Base-by-base conservation (phyloP, 2,888 invertebrate species). In the Bhutanitis thaidina region DNA sequence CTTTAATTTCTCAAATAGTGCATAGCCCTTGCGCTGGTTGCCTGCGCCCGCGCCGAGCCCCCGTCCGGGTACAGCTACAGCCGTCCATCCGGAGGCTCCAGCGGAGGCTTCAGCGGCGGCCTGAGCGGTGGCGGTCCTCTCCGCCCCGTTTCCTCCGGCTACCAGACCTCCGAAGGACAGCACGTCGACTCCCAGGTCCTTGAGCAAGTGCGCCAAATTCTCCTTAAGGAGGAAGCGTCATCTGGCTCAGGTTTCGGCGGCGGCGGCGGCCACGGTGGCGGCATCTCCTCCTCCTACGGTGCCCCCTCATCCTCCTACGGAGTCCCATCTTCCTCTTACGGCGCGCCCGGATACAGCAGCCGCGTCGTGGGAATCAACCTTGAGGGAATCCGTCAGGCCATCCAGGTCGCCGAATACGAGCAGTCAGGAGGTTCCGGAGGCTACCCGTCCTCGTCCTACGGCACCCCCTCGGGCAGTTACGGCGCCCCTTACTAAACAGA, bases 331-430 rank as follows among this genome's bases (percentile, higher is more conserved):
- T 83, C 86, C 25, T 58, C 93, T 81, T 71, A 88, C 59, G 94
- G 94, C 65, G 94, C 94, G 44, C 93, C 87, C 50, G 94, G 95
- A 54, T 68, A 84, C 79, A 70, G 88, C 87, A 67, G 89, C 60
- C 92, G 94, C 64, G 95, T 96, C 49, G 95, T 95, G 62, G 96
- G 96, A 61, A 93, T 96, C 81, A 94, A 95, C 82, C 93, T 96
- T 58, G 96, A 96, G 68, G 95, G 94, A 58, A 94, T 96, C 70
- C 94, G 95, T 69, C 96, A 95, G 69, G 96, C 95, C 64, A 94
- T 96, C 84, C 96, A 96, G 79, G 96, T 96, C 58, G 96, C 96
- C 37, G 95, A 96, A 71, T 96, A 93, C 91, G 92, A 94, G 64
- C 95, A 95, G 86, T 89, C 78, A 85, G 91, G 64, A 53, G 71